phyloP scores from a whole-genome alignment of 92 coral and sea anemone genomes.

The Desmophyllum pertusum region DNA sequence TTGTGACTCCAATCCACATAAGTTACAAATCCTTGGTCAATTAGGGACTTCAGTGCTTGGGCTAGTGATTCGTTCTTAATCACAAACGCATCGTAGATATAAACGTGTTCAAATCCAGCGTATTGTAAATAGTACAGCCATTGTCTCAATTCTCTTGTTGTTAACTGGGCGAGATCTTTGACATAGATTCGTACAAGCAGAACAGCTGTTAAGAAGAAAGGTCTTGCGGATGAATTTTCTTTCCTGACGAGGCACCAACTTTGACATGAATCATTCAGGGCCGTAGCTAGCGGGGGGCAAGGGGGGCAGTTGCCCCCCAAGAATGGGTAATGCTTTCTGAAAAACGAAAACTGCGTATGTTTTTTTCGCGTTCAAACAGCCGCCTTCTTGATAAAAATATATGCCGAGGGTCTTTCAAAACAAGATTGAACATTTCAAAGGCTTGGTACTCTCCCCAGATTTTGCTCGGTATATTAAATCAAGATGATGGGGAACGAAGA shows the following conservation, averaged over 20 bases:
- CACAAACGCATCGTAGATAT: constrained; percentile 70
- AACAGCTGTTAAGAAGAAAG: constrained; percentile 73
- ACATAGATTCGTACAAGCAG: constrained; percentile 63
- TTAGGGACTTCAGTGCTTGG: constrained; percentile 44
- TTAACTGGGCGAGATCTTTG: constrained; percentile 51
- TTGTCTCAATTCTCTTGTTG: constrained; percentile 68
- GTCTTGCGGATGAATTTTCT: constrained; percentile 41
- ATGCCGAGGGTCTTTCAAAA: too few species aligned
- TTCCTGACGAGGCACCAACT: constrained; percentile 64
- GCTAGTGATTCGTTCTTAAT: constrained; percentile 57
- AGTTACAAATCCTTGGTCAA: constrained; percentile 67
- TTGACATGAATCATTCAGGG: too few species aligned
- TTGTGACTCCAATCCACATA: constrained; percentile 68
- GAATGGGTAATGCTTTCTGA: too few species aligned
- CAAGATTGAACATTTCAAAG: too few species aligned
- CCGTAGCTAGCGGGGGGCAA: too few species aligned
- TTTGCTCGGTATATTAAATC: too few species aligned
- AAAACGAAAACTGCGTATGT: too few species aligned
- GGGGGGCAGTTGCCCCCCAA: too few species aligned
- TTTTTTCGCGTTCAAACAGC: too few species aligned
- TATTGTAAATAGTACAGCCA: constrained; percentile 64
- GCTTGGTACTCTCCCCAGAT: too few species aligned
- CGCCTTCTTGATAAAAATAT: too few species aligned
- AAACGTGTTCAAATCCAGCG: constrained; percentile 70
- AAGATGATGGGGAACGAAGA: too few species aligned